phyloP scores from a whole-genome alignment of 2,797 vertebrate genomes.

The Cottoperca gobio region DNA sequence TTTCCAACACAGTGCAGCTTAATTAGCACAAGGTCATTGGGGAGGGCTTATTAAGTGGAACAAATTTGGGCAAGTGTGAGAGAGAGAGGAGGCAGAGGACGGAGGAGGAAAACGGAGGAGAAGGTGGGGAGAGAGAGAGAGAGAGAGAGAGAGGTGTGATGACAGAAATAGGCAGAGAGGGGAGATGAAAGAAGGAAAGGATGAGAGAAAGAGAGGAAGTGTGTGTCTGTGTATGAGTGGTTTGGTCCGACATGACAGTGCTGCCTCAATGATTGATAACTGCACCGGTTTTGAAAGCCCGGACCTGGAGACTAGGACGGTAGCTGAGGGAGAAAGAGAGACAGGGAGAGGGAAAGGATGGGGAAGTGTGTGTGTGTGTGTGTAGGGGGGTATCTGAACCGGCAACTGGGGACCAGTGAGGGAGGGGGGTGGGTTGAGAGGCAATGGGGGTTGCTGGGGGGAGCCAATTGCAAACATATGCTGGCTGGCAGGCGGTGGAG shows the following conservation, averaged over 20 bases:
- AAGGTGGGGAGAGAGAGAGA: constrained; percentile 7
- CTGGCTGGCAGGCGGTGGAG: constrained; percentile 96
- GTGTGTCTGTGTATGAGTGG: constrained; percentile 80
- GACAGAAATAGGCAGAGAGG: constrained; percentile 51
- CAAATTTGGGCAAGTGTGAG: constrained; percentile 97
- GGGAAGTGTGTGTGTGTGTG: constrained; percentile 1
- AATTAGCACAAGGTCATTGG: constrained; percentile 99
- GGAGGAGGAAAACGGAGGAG: not conserved
- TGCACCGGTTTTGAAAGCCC: constrained; percentile 93
- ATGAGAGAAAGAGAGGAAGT: constrained; percentile 13
- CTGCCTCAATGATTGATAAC: constrained; percentile 96
- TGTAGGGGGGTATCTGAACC: constrained; percentile 64
- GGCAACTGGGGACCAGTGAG: constrained; percentile 91
- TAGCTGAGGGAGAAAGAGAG: constrained; percentile 90
- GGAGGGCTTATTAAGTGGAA: constrained; percentile 99
- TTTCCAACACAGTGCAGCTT: constrained; percentile 98
- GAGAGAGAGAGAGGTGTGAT: constrained; percentile 39
- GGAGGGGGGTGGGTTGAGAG: constrained; percentile 76
- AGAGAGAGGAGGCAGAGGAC: constrained; percentile 85
- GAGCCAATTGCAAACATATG: constrained; percentile 99
- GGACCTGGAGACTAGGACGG: constrained; percentile 93
- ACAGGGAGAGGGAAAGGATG: constrained; percentile 40
- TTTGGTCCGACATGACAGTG: constrained; percentile 92
- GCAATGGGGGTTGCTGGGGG: constrained; percentile 86
- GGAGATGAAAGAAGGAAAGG: constrained; percentile 39